Evolutionary conservation across 2,113 vertebrate genomes (phyloP), one percentile per base, ranked within the genome.

Genomic region (Esox niger): DNA sequence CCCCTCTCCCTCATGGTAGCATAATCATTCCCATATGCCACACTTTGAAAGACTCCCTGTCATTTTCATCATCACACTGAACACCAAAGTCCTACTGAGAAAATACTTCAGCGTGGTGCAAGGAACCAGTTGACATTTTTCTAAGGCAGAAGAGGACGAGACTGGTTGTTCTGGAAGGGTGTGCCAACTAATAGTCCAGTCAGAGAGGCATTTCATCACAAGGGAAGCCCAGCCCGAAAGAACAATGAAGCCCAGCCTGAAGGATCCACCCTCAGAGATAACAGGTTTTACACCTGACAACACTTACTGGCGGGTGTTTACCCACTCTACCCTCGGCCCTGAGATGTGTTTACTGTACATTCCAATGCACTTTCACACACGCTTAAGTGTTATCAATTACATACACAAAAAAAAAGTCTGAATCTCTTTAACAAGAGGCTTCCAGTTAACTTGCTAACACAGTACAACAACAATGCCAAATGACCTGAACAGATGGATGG

Each of bases 391-490:
- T 2, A 3, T 27, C 25, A 27, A 25, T 27, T 13, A 6, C 7
- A 20, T 49, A 49, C 4, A 49, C 3, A 49, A 49, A 49, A 49
- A 38, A 11, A 52, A 9, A n/a, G n/a, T n/a, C n/a, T n/a, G 23
- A 25, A 21, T 25, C 20, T 11, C 6, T 54, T 10, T 1, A 6
- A 54, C 6, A 23, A 6, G 15, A 1, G 49, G 23, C 21, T 21
- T 21, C 6, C 49, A 7, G 20, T 54, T n/a, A 54, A 25, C 23
- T 57, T 10, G 25, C 3, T 27, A 27, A 52, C 63, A 54, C 59
- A 62, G 46, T 25, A 55, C 38, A 56, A 49, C 38, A 56, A 49
- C 23, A 52, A 59, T 26, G 31, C 52, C 2, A 69, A 66, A 43
- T 71, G 58, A 61, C 6, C 20, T 31, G 55, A 27, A 56, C 23